These are phyloP conservation scores for Drosophila subquinaria DNA, from an alignment of 2,888 invertebrate genomes.

Conservation along the genomic window DNA sequence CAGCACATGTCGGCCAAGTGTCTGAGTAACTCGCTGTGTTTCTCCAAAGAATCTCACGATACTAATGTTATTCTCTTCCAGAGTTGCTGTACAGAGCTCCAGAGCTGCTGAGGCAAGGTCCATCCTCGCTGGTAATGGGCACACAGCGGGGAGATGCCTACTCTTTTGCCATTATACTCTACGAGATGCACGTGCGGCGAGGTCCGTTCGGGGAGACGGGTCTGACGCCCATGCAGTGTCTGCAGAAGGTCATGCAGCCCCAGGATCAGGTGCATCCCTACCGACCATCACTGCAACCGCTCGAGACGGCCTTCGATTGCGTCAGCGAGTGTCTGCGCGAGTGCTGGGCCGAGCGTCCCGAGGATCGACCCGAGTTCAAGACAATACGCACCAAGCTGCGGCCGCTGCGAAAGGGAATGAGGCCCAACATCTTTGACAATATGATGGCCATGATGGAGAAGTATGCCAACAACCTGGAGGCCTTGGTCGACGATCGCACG, in stretches of 20 bases:
- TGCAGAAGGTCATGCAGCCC: slow-evolving; percentile 84
- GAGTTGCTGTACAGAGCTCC: slow-evolving; percentile 93
- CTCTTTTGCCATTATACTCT: slow-evolving; percentile 94
- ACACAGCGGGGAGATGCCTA: slow-evolving; percentile 93
- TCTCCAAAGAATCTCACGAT: not conserved
- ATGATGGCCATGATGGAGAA: slow-evolving; percentile 99
- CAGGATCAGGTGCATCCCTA: slow-evolving; percentile 82
- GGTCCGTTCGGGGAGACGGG: slow-evolving; percentile 93
- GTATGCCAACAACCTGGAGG: slow-evolving; percentile 97
- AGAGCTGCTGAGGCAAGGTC: slow-evolving; percentile 89
- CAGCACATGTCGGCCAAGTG: slow-evolving; percentile 88
- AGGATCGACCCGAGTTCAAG: slow-evolving; percentile 94
- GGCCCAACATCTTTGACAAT: slow-evolving; percentile 98
- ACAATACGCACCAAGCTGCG: slow-evolving; percentile 91
- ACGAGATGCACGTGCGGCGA: slow-evolving; percentile 93
- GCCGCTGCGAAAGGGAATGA: slow-evolving; percentile 95
- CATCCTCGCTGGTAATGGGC: slow-evolving; percentile 86
- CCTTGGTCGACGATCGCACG: slow-evolving; percentile 96
- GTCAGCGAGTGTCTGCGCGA: slow-evolving; percentile 93
- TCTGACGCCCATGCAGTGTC: slow-evolving; percentile 88
- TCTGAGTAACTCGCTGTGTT: slow-evolving; percentile 87
- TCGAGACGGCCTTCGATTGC: slow-evolving; percentile 94
- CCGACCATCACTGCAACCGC: slow-evolving; percentile 90
- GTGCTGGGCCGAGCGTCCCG: slow-evolving; percentile 94
- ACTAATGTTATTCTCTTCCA: slow-evolving; percentile 75